A percentile compares a stretch with the other conserved stretches of the same genome.
Evolutionary conservation across 2,888 invertebrate species (phyloP).

Genomic region (Epinotia demarniana): DNA sequence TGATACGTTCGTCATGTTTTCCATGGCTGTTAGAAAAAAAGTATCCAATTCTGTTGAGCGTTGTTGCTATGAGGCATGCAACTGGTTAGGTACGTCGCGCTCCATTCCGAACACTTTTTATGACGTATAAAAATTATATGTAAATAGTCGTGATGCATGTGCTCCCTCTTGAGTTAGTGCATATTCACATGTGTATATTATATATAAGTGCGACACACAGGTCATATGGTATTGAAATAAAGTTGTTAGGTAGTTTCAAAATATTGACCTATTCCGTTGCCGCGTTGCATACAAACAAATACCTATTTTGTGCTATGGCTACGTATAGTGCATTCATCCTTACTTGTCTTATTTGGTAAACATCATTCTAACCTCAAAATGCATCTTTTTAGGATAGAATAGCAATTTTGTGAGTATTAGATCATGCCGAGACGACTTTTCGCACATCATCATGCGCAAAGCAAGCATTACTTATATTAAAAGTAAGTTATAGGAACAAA

Average conservation of each 20-base stretch:
- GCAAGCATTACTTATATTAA: slow-evolving; percentile 18
- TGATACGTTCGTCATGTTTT: slow-evolving; percentile 7
- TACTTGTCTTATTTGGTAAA: no score
- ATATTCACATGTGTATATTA: background rate
- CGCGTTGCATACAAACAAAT: background rate
- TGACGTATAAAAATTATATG: background rate
- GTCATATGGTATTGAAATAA: background rate
- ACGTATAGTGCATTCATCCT: no score
- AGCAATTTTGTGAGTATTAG: no score
- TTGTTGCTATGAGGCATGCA: slow-evolving; percentile 7
- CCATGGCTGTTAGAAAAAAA: slow-evolving; percentile 5
- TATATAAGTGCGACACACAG: no score
- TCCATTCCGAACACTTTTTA: background rate
- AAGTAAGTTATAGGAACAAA: slow-evolving; percentile 20
- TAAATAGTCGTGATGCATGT: background rate
- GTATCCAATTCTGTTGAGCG: background rate
- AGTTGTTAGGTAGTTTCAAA: background rate
- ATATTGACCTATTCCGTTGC: background rate
- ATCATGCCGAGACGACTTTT: no score
- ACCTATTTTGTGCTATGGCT: background rate
- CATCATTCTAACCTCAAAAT: no score
- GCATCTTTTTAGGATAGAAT: no score
- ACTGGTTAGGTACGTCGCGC: background rate
- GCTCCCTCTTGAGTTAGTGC: background rate
- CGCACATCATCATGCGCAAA: slow-evolving; percentile 1